phyloP scores from a whole-genome alignment of 2,113 vertebrate genomes.

The Eurystomus gularis region DNA sequence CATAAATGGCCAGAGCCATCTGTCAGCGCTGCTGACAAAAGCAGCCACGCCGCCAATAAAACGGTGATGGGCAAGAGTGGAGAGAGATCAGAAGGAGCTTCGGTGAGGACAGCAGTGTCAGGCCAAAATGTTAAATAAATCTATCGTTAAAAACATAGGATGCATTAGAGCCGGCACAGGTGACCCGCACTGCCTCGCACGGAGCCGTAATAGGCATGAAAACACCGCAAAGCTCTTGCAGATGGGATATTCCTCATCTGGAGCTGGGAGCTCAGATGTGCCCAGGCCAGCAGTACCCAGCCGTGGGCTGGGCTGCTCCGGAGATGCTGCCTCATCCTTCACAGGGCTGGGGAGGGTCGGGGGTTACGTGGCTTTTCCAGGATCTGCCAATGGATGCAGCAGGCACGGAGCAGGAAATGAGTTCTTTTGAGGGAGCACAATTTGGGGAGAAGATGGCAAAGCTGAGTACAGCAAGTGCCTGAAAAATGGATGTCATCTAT shows the following conservation, averaged over 20 bases:
- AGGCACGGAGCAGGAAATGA: fast-evolving
- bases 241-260: fast-evolving
- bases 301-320: not conserved
- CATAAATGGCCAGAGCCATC: not conserved
- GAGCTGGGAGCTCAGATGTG: not conserved
- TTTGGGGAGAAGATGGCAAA: not conserved
- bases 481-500: too few relatives aligned
- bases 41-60: fast-evolving
- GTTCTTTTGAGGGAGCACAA: not conserved
- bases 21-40: not conserved
- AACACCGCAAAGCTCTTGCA: fast-evolving
- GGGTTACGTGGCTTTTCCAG: not conserved
- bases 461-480: not conserved
- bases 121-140: not conserved
- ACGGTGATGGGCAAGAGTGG: fast-evolving
- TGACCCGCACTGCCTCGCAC: not conserved
- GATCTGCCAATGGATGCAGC: not conserved
- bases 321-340: not conserved
- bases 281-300: not conserved
- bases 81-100: not conserved
- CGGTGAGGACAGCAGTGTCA: not conserved
- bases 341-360: not conserved
- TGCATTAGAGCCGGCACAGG: not conserved
- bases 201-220: not conserved
- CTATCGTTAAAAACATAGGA: not conserved